Evolutionary conservation across 2,113 vertebrate species (phyloP).

Genomic region (Melozone crissalis): DNA sequence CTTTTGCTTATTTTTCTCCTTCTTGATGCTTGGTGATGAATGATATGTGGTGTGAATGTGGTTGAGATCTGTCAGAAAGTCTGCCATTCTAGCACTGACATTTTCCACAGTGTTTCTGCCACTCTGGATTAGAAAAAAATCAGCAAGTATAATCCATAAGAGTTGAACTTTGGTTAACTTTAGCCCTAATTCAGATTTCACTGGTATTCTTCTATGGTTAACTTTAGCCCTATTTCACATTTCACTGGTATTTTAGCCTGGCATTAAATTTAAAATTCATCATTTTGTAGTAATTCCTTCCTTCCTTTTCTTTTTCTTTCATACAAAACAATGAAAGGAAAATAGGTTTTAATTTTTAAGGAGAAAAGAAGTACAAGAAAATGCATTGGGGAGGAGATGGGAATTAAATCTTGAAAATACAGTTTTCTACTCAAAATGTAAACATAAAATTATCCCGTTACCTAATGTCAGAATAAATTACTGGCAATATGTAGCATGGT

Average conservation of each 20-base stretch:
- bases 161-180: neutral
- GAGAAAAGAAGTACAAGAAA: neutral
- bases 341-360: neutral
- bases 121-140: neutral
- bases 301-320: too few relatives aligned
- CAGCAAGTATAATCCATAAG: neutral
- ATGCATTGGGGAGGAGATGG: neutral
- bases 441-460: neutral
- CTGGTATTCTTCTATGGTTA: neutral
- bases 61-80: conserved; percentile 4
- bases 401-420: neutral
- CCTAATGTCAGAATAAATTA: neutral
- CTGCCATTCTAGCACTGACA: neutral
- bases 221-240: neutral
- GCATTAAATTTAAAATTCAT: neutral
- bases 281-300: neutral
- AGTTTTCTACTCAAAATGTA: neutral
- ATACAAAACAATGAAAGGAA: neutral
- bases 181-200: neutral
- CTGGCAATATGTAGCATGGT: neutral
- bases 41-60: neutral
- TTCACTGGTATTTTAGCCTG: neutral
- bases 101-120: conserved; percentile 21
- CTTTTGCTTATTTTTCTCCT: neutral
- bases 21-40: neutral